Evolutionary conservation across 2,113 vertebrate species (phyloP), one percentile per base, ranked within the genome.

Genomic region (Struthio camelus): DNA sequence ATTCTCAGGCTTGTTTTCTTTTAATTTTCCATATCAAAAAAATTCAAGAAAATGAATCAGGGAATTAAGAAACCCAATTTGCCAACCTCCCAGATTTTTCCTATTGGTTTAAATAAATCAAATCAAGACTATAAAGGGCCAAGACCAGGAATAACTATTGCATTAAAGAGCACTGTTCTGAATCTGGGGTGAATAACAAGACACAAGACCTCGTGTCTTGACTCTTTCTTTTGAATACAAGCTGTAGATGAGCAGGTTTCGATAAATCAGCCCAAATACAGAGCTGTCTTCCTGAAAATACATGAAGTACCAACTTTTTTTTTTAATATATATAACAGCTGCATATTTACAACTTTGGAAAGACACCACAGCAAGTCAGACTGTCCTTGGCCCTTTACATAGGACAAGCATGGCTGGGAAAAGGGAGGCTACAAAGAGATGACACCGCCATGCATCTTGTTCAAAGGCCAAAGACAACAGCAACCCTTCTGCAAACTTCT

Each of bases 1-100:
- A 4, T 80, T 83, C 82, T 78, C 89, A 88, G 56, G 7, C 82
- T 95, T 93, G 54, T 91, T 95, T 93, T 76, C 56, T 96, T 90
- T 83, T 91, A 14, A 44, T 78, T 94, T 88, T 69, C 61, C 48
- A 56, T 44, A 40, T 69, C 64, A 42, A 64, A 93, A 94, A 90
- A 93, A 48, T 8, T 30, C 75, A 77, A 46, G 34, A 46, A 81
- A 93, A 80, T 27, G 0, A 86, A 92, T 87, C 22, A 30, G 5
- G 19, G 58, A 87, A 93, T 87, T 89, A 85, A 79, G 56, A 91
- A 93, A 64, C 48, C 13, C 10, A 90, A 61, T 87, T 90, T 96
- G 3, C 36, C 61, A 61, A 20, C 42, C 38, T 72, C 42, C 22
- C 25, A 54, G 34, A 73, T 69, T 96, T 96, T 88, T 88, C 62